Evolutionary conservation across 1,140 invertebrate species (phyloP).

Genomic region (Zaprionus nigranus): DNA sequence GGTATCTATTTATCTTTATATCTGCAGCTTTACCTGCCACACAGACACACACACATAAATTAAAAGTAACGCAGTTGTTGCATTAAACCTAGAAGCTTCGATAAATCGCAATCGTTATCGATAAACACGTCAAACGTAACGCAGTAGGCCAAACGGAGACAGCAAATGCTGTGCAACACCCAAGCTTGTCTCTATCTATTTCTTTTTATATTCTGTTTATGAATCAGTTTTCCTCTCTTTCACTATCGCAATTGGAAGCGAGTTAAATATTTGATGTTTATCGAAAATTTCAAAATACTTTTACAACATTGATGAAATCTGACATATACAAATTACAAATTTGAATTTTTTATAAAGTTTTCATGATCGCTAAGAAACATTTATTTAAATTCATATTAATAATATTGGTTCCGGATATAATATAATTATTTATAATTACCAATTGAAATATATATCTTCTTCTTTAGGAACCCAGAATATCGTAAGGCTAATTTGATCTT

Average conservation of each 20-base stretch:
- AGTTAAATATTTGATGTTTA: not conserved
- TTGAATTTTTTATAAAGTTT: no score
- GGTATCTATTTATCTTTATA: not conserved
- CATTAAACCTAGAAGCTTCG: no score
- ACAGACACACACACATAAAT: not conserved
- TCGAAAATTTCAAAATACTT: not conserved
- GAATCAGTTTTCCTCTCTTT: not conserved
- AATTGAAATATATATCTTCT: no score
- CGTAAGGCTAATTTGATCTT: not conserved
- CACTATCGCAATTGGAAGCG: not conserved
- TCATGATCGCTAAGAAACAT: no score
- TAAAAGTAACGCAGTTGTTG: constrained; percentile 7
- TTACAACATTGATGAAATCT: no score
- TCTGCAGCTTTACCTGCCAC: not conserved
- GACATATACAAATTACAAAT: not conserved
- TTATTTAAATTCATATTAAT: no score
- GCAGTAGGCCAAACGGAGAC: not conserved
- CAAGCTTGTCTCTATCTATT: not conserved
- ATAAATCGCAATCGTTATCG: no score
- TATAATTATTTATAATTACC: no score
- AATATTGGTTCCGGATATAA: no score
- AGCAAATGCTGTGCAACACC: not conserved
- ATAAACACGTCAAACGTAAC: constrained; percentile 15
- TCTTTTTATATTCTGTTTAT: not conserved
- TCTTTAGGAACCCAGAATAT: no score